Conservation (phyloP, 2,797 vertebrate genomes). For the Epinephelus coioides region DNA sequence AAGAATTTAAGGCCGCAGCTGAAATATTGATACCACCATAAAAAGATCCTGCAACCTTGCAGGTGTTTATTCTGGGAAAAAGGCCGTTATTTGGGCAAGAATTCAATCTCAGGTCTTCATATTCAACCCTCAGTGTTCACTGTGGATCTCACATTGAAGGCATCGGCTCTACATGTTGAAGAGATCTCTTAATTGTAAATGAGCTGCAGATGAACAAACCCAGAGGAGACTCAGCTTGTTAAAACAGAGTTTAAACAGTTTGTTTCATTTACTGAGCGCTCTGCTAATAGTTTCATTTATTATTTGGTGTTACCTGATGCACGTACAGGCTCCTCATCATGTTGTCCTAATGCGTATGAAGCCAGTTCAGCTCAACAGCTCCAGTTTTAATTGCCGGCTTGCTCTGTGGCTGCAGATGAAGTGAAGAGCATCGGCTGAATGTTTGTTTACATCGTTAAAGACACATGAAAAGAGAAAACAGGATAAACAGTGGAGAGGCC, state of each 20-base stretch:
- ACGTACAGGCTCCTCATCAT: conserved; percentile 24
- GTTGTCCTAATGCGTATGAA: conserved; percentile 49
- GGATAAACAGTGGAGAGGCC: conserved; percentile 41
- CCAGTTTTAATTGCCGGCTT: conserved; percentile 52
- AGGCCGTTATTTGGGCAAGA: background rate
- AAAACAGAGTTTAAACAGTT: conserved; percentile 10
- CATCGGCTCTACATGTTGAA: conserved; percentile 1
- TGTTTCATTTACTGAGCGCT: conserved; percentile 24
- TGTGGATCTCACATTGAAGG: background rate
- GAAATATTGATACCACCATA: background rate
- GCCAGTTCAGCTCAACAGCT: conserved; percentile 26
- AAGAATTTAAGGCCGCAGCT: background rate
- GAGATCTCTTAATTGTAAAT: conserved; percentile 35
- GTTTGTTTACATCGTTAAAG: conserved; percentile 68
- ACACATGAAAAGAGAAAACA: conserved; percentile 42
- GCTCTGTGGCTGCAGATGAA: conserved; percentile 55
- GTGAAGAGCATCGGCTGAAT: conserved; percentile 38
- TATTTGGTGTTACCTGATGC: conserved; percentile 26
- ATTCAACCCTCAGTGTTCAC: background rate
- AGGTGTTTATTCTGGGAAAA: background rate
- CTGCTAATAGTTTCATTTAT: conserved; percentile 46
- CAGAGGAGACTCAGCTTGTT: conserved; percentile 28
- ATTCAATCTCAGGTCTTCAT: background rate
- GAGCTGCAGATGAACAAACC: conserved; percentile 30
- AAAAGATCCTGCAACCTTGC: background rate